These are phyloP conservation scores for Lota lota DNA, from an alignment of 2,113 vertebrate species.

Conservation along the genomic window DNA sequence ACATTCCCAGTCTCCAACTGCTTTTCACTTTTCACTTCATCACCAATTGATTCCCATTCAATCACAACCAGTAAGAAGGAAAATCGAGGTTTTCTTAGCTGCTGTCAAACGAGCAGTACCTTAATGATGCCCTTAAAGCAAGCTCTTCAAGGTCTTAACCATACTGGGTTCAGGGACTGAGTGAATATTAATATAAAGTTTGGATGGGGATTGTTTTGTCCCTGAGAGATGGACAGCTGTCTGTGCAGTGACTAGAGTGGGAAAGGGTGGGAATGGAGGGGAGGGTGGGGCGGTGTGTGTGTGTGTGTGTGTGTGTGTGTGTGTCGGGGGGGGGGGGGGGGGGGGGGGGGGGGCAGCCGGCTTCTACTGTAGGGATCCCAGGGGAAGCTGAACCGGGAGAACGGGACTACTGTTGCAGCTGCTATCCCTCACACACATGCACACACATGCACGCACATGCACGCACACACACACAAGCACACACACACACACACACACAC, in stretches of 20 bases:
- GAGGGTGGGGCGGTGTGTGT: background rate
- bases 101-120: too few species aligned
- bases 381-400: constrained; percentile 52
- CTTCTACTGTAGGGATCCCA: constrained; percentile 47
- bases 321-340: constrained; percentile 6
- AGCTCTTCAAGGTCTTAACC: too few species aligned
- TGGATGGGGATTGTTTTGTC: background rate
- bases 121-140: too few species aligned
- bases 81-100: too few species aligned
- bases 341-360: constrained; percentile 39
- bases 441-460: constrained; percentile 4
- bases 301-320: constrained; percentile 19
- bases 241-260: constrained; percentile 22
- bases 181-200: too few species aligned
- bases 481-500: too few species aligned
- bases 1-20: background rate
- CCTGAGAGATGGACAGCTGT: constrained; percentile 70
- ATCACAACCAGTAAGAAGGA: too few species aligned
- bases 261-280: background rate
- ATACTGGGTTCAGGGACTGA: too few species aligned
- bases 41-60: too few species aligned
- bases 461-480: too few species aligned
- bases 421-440: constrained; percentile 29
- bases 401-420: constrained; percentile 59
- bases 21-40: too few species aligned